Conservation (phyloP, 2,113 vertebrate species). For the Caloenas nicobarica region DNA sequence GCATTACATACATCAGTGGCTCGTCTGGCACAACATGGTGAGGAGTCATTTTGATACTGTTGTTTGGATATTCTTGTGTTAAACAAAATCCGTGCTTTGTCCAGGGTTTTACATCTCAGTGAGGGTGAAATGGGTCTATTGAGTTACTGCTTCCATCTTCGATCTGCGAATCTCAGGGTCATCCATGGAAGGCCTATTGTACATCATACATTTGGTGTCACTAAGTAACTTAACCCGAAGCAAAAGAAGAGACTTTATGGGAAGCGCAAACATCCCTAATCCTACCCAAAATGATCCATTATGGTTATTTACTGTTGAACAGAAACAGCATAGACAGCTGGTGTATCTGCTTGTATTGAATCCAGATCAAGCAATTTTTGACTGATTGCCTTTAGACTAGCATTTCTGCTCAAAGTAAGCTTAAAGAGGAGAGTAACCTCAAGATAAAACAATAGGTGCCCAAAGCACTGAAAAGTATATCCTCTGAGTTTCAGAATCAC, state of each 20-base stretch:
- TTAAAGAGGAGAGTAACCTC: not conserved
- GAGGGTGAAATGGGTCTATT: not conserved
- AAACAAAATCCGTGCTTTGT: not conserved
- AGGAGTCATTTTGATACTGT: slow-evolving; percentile 6
- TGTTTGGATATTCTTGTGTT: not conserved
- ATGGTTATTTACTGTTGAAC: not conserved
- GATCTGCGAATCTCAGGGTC: not conserved
- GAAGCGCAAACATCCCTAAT: not conserved
- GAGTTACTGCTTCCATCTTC: not conserved
- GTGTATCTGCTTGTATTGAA: not conserved
- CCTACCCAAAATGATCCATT: not conserved
- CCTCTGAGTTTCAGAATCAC: not conserved
- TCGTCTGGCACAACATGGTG: slow-evolving; percentile 90
- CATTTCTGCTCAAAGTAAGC: not conserved
- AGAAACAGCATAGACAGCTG: not conserved
- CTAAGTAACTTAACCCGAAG: not conserved
- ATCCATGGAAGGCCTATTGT: not conserved
- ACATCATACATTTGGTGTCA: not conserved
- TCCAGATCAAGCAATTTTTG: not conserved
- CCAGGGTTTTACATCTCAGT: not conserved
- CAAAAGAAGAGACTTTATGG: not conserved
- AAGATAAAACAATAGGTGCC: rapidly evolving
- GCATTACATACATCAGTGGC: slow-evolving; percentile 82
- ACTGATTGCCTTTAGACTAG: not conserved
- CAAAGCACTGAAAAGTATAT: not conserved